Evolutionary conservation across 1,140 invertebrate species (phyloP).

Genomic region (Trichonephila inaurata): DNA sequence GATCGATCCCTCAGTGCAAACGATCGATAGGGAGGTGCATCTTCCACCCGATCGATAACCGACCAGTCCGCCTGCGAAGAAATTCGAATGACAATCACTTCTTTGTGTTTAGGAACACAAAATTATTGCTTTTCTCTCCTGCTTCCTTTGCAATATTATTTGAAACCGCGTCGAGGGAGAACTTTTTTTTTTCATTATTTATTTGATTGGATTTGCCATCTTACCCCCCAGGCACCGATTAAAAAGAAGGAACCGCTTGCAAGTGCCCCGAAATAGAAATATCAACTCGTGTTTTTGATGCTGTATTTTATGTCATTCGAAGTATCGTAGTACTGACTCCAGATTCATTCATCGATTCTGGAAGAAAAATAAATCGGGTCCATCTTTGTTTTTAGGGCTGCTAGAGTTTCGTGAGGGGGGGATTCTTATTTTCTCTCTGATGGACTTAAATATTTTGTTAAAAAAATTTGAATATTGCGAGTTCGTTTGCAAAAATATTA

Average conservation of each 20-base stretch:
- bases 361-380: too few species aligned
- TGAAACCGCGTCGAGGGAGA: background rate
- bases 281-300: too few species aligned
- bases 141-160: background rate
- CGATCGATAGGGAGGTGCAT: conserved; percentile 55
- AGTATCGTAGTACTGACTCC: too few species aligned
- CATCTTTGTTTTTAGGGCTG: too few species aligned
- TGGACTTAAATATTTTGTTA: too few species aligned
- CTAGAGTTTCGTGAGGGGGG: too few species aligned
- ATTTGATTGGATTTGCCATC: background rate
- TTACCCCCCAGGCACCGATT: background rate
- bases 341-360: too few species aligned
- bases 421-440: too few species aligned
- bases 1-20: conserved; percentile 33
- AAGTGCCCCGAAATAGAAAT: background rate
- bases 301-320: too few species aligned
- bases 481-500: too few species aligned
- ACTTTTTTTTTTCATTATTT: background rate
- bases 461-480: too few species aligned
- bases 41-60: conserved; percentile 40
- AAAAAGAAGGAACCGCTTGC: background rate
- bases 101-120: background rate
- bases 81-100: background rate
- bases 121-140: background rate
- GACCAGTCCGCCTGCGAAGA: background rate